Base-by-base conservation (phyloP, 2,797 vertebrate genomes). In the Zonotrichia albicollis region DNA sequence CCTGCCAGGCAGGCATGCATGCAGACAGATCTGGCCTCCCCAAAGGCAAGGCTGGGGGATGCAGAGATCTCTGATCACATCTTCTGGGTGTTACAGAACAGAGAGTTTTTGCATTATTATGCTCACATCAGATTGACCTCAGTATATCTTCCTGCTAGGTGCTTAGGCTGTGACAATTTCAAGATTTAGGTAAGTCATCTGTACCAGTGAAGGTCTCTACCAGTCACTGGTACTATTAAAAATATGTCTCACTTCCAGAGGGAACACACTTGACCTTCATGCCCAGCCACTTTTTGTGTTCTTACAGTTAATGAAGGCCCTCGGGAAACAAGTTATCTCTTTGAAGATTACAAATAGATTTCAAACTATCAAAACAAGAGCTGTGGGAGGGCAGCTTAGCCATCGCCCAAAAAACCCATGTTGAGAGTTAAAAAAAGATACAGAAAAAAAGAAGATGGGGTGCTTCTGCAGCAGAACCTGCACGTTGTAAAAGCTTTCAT, bases 1-100 rank as follows among this genome's bases (percentile, higher is more conserved):
- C 48, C 64, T 64, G 25, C n/a, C 26, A 3, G 1, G 2, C 7
- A 3, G 1, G 3, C 6, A 1, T 4, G 4, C 27, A 3, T 11
- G 38, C 40, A 55, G 71, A 36, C 9, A n/a, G 53, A 13, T 16
- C 48, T n/a, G 4, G 0, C 19, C 21, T 60, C 20, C 34, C 7
- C 9, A 32, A 16, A 80, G 62, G 19, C 57, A 43, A 36, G 54
- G 34, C 58, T 54, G 19, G 29, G 14, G 14, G 22, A 9, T 29
- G n/a, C 22, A 54, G 25, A 8, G 8, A 5, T 22, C 38, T 83
- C 88, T 53, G 43, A 64, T 38, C 18, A 32, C 23, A 4, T 61
- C 76, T 65, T 61, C 53, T 70, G 55, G 19, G 14, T 25, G 29
- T 40, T n/a, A 45, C 14, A 75, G 53, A 62, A 43, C 14, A 70